phyloP scores from a whole-genome alignment of 2,888 invertebrate genomes.

The Andrena marginata region DNA sequence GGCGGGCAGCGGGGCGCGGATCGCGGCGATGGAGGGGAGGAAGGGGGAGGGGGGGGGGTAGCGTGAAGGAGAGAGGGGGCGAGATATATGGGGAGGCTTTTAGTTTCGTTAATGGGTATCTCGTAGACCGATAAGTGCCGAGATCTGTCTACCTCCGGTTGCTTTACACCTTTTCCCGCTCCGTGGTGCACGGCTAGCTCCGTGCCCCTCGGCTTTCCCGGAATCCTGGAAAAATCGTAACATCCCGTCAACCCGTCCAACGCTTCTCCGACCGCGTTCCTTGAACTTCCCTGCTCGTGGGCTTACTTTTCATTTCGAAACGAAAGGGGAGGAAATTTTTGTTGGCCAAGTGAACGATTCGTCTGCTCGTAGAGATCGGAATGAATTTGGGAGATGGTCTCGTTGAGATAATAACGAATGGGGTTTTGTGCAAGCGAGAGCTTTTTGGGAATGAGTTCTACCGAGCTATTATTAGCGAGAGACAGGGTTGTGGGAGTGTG shows the following conservation, averaged over 20 bases:
- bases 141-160: constrained; percentile 84
- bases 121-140: constrained; percentile 85
- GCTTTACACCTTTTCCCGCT: constrained; percentile 82
- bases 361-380: too few species aligned
- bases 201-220: constrained; percentile 52
- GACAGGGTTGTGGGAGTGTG: too few species aligned
- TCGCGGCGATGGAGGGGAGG: constrained; percentile 39
- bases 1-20: constrained; percentile 51
- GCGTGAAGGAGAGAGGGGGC: constrained; percentile 77
- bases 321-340: too few species aligned
- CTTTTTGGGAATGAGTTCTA: too few species aligned
- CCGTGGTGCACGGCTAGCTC: constrained; percentile 51
- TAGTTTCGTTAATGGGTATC: constrained; percentile 85
- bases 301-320: too few species aligned
- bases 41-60: constrained; percentile 73
- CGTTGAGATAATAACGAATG: too few species aligned
- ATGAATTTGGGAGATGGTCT: too few species aligned
- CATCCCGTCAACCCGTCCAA: constrained; percentile 21
- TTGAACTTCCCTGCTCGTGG: too few species aligned
- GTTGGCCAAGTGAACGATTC: too few species aligned
- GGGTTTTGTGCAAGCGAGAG: too few species aligned
- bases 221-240: constrained; percentile 57
- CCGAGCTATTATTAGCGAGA: too few species aligned
- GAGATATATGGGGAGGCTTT: constrained; percentile 85
- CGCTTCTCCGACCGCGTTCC: not conserved